Conservation (phyloP, 2,113 vertebrate species). For the Cephalopholis sonnerati region DNA sequence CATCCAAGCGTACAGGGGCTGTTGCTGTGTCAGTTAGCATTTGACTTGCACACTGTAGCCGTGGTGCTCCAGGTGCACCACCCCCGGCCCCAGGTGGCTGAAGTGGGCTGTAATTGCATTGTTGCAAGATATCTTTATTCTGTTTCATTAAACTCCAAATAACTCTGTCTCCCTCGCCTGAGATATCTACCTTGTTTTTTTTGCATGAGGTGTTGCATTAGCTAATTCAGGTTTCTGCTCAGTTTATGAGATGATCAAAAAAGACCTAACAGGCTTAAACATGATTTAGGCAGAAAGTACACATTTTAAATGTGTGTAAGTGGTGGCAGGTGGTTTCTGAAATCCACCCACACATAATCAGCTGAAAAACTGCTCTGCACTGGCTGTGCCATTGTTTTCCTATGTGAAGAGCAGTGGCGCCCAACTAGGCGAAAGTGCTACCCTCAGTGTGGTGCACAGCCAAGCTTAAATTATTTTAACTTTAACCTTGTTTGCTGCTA, state of each 20-base stretch:
- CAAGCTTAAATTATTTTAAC: too few species aligned
- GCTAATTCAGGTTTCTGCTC: neutral
- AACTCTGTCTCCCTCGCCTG: neutral
- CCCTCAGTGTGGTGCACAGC: too few species aligned
- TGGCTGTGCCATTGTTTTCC: too few species aligned
- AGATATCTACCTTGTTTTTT: neutral
- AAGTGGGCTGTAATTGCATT: neutral
- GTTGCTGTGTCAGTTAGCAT: conserved; percentile 29
- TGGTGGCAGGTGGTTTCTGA: neutral
- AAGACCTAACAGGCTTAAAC: neutral
- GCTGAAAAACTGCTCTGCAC: too few species aligned
- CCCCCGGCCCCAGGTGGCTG: neutral
- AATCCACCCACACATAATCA: too few species aligned
- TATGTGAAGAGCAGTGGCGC: too few species aligned
- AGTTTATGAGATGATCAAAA: neutral
- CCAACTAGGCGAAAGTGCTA: too few species aligned
- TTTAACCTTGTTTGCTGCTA: too few species aligned
- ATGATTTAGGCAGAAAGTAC: neutral
- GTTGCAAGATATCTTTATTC: neutral
- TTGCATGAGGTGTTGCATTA: neutral
- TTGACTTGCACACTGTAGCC: conserved; percentile 11
- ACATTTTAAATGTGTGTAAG: neutral
- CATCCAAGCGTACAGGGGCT: neutral
- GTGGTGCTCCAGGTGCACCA: conserved; percentile 19
- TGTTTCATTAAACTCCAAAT: neutral